Evolutionary conservation across 92 coral and sea anemone species (phyloP), one percentile per base, ranked within the genome.

Genomic region (Epizoanthus ramosus): DNA sequence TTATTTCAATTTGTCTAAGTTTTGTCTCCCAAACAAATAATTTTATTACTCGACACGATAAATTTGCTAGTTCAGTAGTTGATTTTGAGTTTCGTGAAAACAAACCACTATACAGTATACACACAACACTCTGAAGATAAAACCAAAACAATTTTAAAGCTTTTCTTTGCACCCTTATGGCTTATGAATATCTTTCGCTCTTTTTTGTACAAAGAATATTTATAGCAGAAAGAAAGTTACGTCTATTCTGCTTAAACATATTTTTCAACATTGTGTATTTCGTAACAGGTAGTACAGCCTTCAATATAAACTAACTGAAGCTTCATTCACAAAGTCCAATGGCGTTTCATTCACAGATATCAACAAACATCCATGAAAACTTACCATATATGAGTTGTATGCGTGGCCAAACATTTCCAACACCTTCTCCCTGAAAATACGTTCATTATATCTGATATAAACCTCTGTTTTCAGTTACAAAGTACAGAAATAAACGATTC

Each of bases 341-440:
- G 72, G 72, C 47, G 72, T 13, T 10, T 43, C 50, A 43, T 10
- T 2, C 1, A 50, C 54, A 50, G 10, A 7, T 33, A 67, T 33
- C 22, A 16, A 67, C 15, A 61, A 59, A 4, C 25, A 31, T 18
- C 12, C 33, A 59, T 7, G 18, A 77, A 57, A 61, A 88, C 98
- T 81, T 69, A 97, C 99, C 99, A 97, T 97, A 83, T 97, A 97
- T 5, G 99, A 94, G 83, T 80, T 77, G 91, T 94, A 97, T 65
- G 98, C 99, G 88, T 97, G 99, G 68, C 68, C 93, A 90, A 97
- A 97, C 99, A 97, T 97, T 74, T 97, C 99, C 84, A 86, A 63
- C 37, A 97, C 99, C 50, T 86, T 91, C 54, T 88, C 92, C 91
- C 99, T 97, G 66, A 16, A 75, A 91, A 65, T 22, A 69, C 9